phyloP scores from a whole-genome alignment of 2,113 vertebrate species.

The Oenanthe oenanthe region DNA sequence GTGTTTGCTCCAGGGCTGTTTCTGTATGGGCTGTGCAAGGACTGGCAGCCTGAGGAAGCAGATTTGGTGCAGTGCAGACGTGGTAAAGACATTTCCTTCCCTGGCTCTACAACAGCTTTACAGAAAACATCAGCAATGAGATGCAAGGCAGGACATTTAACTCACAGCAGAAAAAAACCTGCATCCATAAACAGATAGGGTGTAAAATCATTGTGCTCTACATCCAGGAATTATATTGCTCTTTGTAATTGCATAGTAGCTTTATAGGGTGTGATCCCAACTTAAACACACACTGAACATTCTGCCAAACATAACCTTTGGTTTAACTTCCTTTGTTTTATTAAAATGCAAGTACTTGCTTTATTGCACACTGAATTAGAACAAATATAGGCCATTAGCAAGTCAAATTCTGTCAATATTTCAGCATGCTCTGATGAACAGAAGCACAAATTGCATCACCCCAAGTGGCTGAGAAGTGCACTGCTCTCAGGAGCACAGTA shows the following conservation, averaged over 20 bases:
- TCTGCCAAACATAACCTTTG: not conserved
- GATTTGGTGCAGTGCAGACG: not conserved
- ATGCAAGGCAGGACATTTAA: not conserved
- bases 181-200: not conserved
- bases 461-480: not conserved
- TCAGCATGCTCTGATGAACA: constrained; percentile 4
- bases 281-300: not conserved
- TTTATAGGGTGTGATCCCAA: not conserved
- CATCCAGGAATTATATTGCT: not conserved
- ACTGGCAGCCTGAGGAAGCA: not conserved
- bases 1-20: not conserved
- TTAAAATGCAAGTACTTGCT: constrained; percentile 40
- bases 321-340: not conserved
- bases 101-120: not conserved
- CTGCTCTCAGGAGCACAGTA: not conserved
- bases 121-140: not conserved
- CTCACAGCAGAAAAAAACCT: not conserved
- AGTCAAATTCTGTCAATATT: constrained; percentile 39
- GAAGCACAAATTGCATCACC: not conserved
- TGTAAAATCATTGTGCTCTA: not conserved
- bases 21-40: fast-evolving
- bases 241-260: not conserved
- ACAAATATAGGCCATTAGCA: constrained; percentile 11
- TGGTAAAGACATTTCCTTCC: not conserved
- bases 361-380: constrained; percentile 3